Evolutionary conservation across 2,888 invertebrate genomes (phyloP).

Genomic region (Melanophora roralis): DNA sequence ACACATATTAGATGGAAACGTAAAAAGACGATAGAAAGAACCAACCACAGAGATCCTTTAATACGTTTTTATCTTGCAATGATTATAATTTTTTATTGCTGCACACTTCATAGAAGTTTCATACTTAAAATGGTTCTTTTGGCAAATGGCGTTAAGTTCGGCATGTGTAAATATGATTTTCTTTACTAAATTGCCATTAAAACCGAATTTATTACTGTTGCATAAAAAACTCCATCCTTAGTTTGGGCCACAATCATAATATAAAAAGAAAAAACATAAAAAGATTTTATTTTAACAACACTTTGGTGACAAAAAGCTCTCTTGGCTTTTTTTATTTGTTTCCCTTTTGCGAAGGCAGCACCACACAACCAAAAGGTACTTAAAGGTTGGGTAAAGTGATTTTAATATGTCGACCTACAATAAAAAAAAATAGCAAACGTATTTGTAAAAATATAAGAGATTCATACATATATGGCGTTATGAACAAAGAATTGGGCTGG

Average conservation of each 20-base stretch:
- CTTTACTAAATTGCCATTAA: constrained; percentile 48
- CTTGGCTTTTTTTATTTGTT: constrained; percentile 6
- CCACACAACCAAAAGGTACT: neutral
- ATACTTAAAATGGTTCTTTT: constrained; percentile 19
- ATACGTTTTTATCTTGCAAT: neutral
- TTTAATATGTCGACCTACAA: constrained; percentile 16
- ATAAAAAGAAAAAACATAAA: neutral
- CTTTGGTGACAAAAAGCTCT: constrained; percentile 24
- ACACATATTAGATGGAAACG: constrained; percentile 8
- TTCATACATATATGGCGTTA: neutral
- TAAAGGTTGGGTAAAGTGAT: constrained; percentile 19
- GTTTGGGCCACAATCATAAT: neutral
- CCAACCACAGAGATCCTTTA: neutral
- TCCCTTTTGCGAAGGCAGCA: neutral
- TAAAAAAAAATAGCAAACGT: neutral
- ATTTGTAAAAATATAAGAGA: neutral
- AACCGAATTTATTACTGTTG: constrained; percentile 46
- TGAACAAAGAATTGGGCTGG: neutral
- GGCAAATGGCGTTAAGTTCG: constrained; percentile 38
- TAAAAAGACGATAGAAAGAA: neutral
- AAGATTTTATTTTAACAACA: constrained; percentile 18
- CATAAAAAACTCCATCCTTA: neutral
- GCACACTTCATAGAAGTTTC: neutral
- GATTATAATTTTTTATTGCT: neutral
- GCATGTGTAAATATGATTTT: constrained; percentile 40